Base-by-base conservation (phyloP, 1,140 invertebrate species). In the Anthonomus grandis region DNA sequence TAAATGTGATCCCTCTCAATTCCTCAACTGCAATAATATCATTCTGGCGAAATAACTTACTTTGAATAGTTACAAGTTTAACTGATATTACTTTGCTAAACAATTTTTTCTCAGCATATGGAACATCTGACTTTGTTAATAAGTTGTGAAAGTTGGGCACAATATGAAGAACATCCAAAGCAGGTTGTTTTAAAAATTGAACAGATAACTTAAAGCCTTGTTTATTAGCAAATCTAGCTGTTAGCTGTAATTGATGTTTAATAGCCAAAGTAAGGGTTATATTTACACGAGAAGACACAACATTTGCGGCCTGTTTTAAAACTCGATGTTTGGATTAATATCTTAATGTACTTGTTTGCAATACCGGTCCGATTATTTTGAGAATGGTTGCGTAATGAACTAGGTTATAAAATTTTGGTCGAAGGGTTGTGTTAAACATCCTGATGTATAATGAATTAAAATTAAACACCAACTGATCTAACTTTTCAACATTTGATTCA, bases 191-290 rank as follows among this genome's bases (percentile, higher is more conserved):
- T n/a, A n/a, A n/a, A n/a, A n/a, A n/a, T n/a, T n/a, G n/a, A n/a
- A n/a, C n/a, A n/a, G n/a, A n/a, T n/a, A n/a, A n/a, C n/a, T n/a
- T n/a, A n/a, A n/a, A n/a, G n/a, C n/a, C n/a, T n/a, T n/a, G n/a
- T n/a, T n/a, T n/a, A n/a, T n/a, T n/a, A n/a, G n/a, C n/a, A n/a
- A n/a, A n/a, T n/a, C n/a, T n/a, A n/a, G n/a, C n/a, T n/a, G n/a
- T n/a, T n/a, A n/a, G n/a, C n/a, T n/a, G n/a, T n/a, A 58, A 37
- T 24, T 58, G 48, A 37, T 58, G 39, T 52, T 58, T 58, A 9
- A 58, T 15, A 21, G 56, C 47, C 24, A 58, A 37, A 2, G 39
- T 58, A 12, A 46, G 9, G 5, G 48, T 45, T 2, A 52, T 52
- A 25, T 58, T 58, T 1, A 58, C 19, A 22, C 56, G 12, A 12